A percentile compares a stretch with the other conserved stretches of the same genome.
phyloP scores from a whole-genome alignment of 2,113 vertebrate species.

The Solenodon paradoxus region DNA sequence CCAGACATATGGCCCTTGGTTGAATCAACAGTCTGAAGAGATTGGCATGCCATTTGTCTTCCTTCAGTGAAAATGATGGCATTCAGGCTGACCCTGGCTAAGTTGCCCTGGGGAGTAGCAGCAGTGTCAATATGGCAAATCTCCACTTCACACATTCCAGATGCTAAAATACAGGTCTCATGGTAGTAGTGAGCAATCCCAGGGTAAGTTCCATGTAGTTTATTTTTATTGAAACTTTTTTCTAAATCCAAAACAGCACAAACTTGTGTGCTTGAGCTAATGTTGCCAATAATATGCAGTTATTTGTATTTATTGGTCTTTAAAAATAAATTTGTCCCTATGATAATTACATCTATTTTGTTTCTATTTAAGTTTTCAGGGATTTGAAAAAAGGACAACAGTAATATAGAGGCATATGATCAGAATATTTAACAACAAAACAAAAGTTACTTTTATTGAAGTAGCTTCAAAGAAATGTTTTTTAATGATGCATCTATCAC shows the following conservation, averaged over 20 bases:
- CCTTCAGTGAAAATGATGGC: background rate
- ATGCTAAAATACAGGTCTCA: background rate
- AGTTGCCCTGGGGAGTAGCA: background rate
- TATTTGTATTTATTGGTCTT: constrained; percentile 21
- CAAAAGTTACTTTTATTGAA: background rate
- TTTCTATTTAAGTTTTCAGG: constrained; percentile 17
- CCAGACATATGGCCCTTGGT: background rate
- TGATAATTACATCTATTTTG: no score
- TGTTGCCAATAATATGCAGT: background rate
- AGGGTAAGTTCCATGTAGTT: background rate
- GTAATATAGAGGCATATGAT: background rate
- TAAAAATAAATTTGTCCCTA: no score
- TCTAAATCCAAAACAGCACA: constrained; percentile 10
- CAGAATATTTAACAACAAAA: constrained; percentile 34
- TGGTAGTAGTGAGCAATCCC: background rate
- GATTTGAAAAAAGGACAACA: background rate
- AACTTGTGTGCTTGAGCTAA: background rate
- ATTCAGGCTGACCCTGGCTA: background rate
- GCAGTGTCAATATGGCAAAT: background rate
- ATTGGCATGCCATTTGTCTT: background rate
- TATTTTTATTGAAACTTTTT: constrained; percentile 19
- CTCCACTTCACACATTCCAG: background rate
- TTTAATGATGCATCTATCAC: background rate
- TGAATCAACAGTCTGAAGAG: background rate
- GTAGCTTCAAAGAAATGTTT: background rate